Percentiles rank a stretch among this genome's conserved stretches.
phyloP scores from a whole-genome alignment of 1,140 invertebrate species.

The Pachyrhynchus sulphureomaculatus region DNA sequence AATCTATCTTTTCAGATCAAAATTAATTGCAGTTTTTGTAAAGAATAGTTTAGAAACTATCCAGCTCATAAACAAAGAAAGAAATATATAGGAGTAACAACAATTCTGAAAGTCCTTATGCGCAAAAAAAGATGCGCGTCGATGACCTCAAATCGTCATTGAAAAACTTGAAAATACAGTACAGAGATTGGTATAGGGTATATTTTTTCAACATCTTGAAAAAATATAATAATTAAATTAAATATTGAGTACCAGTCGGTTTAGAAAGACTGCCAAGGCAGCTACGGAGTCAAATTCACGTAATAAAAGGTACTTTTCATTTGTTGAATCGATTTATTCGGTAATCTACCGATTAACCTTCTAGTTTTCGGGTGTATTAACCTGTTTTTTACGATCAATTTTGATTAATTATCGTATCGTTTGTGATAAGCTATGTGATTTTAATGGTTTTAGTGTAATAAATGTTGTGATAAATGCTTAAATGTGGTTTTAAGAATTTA shows the following conservation, averaged over 20 bases:
- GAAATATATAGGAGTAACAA: too few species aligned
- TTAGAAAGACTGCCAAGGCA: constrained; percentile 5
- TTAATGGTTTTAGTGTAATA: too few species aligned
- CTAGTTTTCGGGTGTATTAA: neutral
- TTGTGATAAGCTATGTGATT: too few species aligned
- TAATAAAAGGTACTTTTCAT: neutral
- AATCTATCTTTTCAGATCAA: too few species aligned
- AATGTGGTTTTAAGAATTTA: too few species aligned
- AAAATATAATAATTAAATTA: constrained; percentile 9
- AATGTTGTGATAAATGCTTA: too few species aligned
- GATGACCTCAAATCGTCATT: constrained; percentile 30
- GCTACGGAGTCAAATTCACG: neutral
- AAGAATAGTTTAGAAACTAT: too few species aligned
- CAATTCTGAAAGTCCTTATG: constrained; percentile 1
- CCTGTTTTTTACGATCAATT: neutral
- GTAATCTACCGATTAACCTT: neutral
- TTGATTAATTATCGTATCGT: neutral
- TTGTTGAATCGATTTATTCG: constrained; percentile 4
- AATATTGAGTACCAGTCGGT: neutral
- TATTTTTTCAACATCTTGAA: constrained; percentile 13
- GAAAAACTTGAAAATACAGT: constrained; percentile 16
- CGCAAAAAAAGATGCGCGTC: constrained; percentile 16
- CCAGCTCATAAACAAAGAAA: too few species aligned
- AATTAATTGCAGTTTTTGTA: too few species aligned
- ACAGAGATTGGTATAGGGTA: too few species aligned